Conservation (phyloP, 1,140 invertebrate species). For the Magallana gigas region DNA sequence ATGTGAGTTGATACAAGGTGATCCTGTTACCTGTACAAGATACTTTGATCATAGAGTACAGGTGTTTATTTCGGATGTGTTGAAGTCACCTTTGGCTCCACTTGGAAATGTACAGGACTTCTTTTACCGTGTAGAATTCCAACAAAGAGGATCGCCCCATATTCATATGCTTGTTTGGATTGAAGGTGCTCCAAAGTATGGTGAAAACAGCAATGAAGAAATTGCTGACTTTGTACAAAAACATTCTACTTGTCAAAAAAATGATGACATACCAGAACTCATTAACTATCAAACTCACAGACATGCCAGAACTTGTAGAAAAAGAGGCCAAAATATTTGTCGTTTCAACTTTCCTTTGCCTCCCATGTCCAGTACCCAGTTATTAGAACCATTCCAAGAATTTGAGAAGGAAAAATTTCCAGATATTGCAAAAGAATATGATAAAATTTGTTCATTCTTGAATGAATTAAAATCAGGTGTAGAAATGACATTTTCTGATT, state of each 20-base stretch:
- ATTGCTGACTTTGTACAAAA: slow-evolving; percentile 34
- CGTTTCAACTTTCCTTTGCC: slow-evolving; percentile 24
- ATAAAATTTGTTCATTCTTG: not conserved
- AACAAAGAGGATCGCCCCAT: slow-evolving; percentile 51
- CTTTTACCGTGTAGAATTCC: slow-evolving; percentile 45
- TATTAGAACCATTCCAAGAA: slow-evolving; percentile 31
- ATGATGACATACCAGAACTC: slow-evolving; percentile 42
- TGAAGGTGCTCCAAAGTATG: slow-evolving; percentile 46
- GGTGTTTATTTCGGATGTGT: slow-evolving; percentile 48
- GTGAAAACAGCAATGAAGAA: slow-evolving; percentile 5
- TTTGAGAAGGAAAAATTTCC: not conserved
- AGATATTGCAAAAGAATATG: not conserved
- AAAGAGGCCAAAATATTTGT: slow-evolving; percentile 25
- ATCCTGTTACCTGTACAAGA: slow-evolving; percentile 63
- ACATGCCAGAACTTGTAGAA: slow-evolving; percentile 53
- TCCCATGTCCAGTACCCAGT: not conserved
- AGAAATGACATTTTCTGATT: slow-evolving; percentile 2
- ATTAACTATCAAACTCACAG: slow-evolving; percentile 51
- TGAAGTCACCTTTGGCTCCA: slow-evolving; percentile 42
- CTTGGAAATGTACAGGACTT: slow-evolving; percentile 41
- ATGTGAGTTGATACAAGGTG: slow-evolving; percentile 50
- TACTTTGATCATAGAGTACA: slow-evolving; percentile 61
- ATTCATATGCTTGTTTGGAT: slow-evolving; percentile 52
- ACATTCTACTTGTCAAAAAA: slow-evolving; percentile 31
- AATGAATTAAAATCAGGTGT: slow-evolving; percentile 1